Evolutionary conservation across 2,888 invertebrate species (phyloP).

Genomic region (Tupiocoris notatus): DNA sequence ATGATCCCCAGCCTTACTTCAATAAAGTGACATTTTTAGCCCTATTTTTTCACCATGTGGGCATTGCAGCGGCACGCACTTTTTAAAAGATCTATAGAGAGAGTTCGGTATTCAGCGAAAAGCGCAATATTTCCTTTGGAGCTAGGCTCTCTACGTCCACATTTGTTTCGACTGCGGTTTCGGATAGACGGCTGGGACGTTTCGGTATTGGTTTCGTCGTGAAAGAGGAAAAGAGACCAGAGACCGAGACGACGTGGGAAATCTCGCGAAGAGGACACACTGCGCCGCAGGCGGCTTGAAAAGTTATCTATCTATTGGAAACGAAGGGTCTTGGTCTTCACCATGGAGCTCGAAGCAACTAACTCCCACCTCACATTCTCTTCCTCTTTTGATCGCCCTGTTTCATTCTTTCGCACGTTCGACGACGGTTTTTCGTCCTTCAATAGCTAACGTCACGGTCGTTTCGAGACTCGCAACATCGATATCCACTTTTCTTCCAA

Average conservation of each 20-base stretch:
- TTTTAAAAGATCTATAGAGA: too few relatives aligned
- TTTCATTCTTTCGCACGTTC: too few relatives aligned
- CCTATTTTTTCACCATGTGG: too few relatives aligned
- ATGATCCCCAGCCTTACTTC: too few relatives aligned
- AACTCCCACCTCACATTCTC: not conserved
- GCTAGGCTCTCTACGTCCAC: not conserved
- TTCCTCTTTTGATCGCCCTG: not conserved
- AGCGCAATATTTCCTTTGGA: not conserved
- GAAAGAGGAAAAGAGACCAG: not conserved
- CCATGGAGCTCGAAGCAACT: not conserved
- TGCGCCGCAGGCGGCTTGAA: not conserved
- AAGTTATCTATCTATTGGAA: not conserved
- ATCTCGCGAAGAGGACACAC: not conserved
- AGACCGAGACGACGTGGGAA: not conserved
- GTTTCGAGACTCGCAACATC: too few relatives aligned
- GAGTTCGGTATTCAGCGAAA: not conserved
- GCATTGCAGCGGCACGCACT: too few relatives aligned
- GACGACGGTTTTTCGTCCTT: too few relatives aligned
- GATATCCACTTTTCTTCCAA: too few relatives aligned
- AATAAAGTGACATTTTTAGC: too few relatives aligned
- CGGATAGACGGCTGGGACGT: not conserved
- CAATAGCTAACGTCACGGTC: too few relatives aligned
- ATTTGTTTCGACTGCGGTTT: not conserved
- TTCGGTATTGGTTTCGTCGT: not conserved
- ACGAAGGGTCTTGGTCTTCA: not conserved